Conservation (phyloP, 2,797 vertebrate genomes). For the Hyperoplus immaculatus region DNA sequence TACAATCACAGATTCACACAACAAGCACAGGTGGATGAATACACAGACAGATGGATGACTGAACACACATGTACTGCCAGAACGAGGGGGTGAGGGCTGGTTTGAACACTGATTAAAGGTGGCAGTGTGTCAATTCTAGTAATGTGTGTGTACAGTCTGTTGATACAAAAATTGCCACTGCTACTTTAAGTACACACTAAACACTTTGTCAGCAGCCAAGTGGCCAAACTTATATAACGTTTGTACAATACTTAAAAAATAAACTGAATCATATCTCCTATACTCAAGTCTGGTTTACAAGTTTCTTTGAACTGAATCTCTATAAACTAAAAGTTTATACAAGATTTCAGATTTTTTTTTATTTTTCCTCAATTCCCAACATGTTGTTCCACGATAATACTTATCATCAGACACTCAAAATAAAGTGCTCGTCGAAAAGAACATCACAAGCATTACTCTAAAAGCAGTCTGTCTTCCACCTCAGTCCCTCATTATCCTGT, state of each 20-base stretch:
- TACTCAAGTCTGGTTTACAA: not conserved
- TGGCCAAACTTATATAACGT: not conserved
- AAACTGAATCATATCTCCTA: not conserved
- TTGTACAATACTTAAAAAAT: not conserved
- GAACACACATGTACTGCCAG: slow-evolving; percentile 57
- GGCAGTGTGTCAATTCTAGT: slow-evolving; percentile 84
- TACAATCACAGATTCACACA: slow-evolving; percentile 63
- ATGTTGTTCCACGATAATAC: not conserved
- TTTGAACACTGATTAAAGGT: slow-evolving; percentile 79
- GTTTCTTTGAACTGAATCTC: not conserved
- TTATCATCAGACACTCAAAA: slow-evolving; percentile 1
- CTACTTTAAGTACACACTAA: slow-evolving; percentile 28
- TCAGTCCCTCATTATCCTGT: slow-evolving; percentile 34
- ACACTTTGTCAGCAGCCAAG: slow-evolving; percentile 18
- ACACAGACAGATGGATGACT: slow-evolving; percentile 68
- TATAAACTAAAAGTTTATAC: not conserved
- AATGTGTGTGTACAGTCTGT: slow-evolving; percentile 51
- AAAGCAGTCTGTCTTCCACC: not conserved
- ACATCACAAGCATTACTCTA: slow-evolving; percentile 11
- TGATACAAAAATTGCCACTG: slow-evolving; percentile 49
- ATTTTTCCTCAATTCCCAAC: not conserved
- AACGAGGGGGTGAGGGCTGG: slow-evolving; percentile 52
- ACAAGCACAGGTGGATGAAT: slow-evolving; percentile 65
- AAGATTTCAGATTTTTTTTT: not conserved
- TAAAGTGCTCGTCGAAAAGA: slow-evolving; percentile 10